Conservation (phyloP, 1,140 invertebrate species). For the Cydia pomonella region DNA sequence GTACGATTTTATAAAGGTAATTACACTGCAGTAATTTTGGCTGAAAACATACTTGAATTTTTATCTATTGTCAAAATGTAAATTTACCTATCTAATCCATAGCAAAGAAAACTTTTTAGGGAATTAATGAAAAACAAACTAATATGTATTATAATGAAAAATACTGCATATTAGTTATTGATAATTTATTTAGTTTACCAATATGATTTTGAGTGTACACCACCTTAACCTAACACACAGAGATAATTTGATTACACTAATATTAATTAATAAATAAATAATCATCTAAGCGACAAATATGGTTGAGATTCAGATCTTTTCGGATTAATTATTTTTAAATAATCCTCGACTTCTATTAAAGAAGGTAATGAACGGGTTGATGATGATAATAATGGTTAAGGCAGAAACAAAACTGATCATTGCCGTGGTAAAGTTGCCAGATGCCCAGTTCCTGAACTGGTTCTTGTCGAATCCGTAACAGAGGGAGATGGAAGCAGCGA, state of each 20-base stretch:
- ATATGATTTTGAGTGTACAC: no score
- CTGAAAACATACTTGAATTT: no score
- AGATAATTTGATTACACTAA: background rate
- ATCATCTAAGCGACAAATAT: background rate
- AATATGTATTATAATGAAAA: no score
- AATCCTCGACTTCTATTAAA: slow-evolving; percentile 44
- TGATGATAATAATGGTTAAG: slow-evolving; percentile 37
- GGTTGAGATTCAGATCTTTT: background rate
- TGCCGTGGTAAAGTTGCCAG: slow-evolving; percentile 14
- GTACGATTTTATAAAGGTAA: no score
- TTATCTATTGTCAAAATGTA: no score
- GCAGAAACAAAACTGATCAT: slow-evolving; percentile 34
- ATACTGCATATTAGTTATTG: no score
- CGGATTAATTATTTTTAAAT: slow-evolving; percentile 32
- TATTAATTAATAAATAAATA: background rate
- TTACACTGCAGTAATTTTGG: no score
- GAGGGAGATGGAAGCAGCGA: slow-evolving; percentile 37
- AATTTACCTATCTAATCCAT: no score
- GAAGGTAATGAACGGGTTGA: slow-evolving; percentile 37
- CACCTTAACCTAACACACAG: no score
- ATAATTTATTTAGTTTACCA: no score
- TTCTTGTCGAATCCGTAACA: slow-evolving; percentile 42
- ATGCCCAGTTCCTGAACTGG: slow-evolving; percentile 41
- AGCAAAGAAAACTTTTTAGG: no score
- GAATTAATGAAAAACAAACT: no score